phyloP scores from a whole-genome alignment of 2,113 vertebrate species.

The Myotis brandtii region DNA sequence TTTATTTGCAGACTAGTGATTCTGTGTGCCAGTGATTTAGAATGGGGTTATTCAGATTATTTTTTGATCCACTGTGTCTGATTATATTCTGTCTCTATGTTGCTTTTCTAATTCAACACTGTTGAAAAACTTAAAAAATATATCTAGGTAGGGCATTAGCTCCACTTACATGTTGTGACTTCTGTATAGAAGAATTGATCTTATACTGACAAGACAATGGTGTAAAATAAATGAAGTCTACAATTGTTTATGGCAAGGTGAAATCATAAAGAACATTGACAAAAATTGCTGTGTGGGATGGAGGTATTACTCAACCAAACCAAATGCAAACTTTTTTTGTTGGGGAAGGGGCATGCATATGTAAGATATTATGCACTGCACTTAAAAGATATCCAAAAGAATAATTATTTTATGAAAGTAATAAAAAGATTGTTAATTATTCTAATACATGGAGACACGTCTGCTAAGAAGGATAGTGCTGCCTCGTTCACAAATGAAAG shows the following conservation, averaged over 20 bases:
- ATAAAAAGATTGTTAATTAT: not conserved
- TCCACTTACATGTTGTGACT: not conserved
- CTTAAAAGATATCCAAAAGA: not conserved
- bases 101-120: slow-evolving; percentile 4
- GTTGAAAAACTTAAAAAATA: not conserved
- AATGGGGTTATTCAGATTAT: not conserved
- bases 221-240: not conserved
- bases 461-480: not conserved
- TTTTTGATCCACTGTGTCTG: not conserved
- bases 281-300: not conserved
- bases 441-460: not conserved
- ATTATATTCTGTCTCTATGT: not conserved
- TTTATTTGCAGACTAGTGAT: not conserved
- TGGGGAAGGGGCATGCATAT: not conserved
- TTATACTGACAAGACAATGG: not conserved
- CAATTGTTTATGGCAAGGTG: not conserved
- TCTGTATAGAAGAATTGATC: not conserved
- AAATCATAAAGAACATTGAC: not conserved
- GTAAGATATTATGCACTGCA: not conserved
- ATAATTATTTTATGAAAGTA: slow-evolving; percentile 14
- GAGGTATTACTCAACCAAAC: not conserved
- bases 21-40: not conserved
- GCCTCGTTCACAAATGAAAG: not conserved
- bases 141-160: not conserved
- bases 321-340: not conserved